Conservation (phyloP, 2,797 vertebrate genomes). For the Anableps anableps region DNA sequence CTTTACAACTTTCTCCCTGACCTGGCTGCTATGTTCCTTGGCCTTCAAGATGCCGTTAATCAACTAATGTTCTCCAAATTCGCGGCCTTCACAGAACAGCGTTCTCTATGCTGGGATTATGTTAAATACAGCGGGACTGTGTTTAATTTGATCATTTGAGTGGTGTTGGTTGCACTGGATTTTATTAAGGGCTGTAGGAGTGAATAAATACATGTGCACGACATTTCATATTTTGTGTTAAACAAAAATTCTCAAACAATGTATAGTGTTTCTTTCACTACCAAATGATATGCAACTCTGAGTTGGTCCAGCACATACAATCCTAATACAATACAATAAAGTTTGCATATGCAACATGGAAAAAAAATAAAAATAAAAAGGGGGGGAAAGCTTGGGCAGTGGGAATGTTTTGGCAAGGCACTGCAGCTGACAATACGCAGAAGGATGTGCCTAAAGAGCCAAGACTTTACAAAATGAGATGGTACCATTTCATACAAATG, state of each 20-base stretch:
- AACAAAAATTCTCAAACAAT: not conserved
- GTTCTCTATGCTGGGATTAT: not conserved
- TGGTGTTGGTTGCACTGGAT: not conserved
- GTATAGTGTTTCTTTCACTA: not conserved
- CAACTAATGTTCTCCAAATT: not conserved
- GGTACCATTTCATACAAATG: not conserved
- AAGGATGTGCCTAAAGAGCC: not conserved
- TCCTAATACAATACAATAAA: not conserved
- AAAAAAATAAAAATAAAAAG: not conserved
- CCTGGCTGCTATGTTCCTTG: not conserved
- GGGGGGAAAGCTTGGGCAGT: not conserved
- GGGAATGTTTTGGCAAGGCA: not conserved
- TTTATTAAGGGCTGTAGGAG: not conserved
- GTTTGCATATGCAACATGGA: not conserved
- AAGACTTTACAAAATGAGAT: not conserved
- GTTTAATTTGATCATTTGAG: not conserved
- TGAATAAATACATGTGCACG: not conserved
- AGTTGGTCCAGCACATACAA: not conserved
- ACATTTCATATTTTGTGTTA: not conserved
- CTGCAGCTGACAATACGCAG: not conserved
- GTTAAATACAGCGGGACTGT: not conserved
- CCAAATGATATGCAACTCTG: not conserved
- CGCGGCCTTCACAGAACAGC: not conserved
- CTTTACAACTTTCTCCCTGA: not conserved
- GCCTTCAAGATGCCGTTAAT: not conserved